These are phyloP conservation scores for Semicossyphus pulcher DNA, from an alignment of 2,113 vertebrate genomes.

Conservation along the genomic window DNA sequence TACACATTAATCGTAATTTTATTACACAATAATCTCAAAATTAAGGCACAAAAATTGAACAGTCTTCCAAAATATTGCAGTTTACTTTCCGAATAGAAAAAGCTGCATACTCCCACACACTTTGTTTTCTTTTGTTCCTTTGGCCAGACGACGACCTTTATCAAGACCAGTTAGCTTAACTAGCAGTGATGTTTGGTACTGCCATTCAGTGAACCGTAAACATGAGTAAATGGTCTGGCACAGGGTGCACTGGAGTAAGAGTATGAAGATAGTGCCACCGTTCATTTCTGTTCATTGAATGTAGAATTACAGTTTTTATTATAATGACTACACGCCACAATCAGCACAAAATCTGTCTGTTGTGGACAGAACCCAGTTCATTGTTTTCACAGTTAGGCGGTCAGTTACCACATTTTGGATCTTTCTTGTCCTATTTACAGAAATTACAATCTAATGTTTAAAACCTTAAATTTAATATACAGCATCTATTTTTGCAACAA, in stretches of 20 bases:
- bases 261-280: neutral
- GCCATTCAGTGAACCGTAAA: neutral
- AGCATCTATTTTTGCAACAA: too few species aligned
- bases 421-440: too few species aligned
- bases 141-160: conserved; percentile 3
- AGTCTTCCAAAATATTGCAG: neutral
- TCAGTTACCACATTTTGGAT: too few species aligned
- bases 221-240: neutral
- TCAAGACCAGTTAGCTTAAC: neutral
- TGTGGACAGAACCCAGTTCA: too few species aligned
- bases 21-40: neutral
- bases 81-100: neutral
- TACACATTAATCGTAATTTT: too few species aligned
- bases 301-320: too few species aligned
- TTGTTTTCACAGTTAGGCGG: too few species aligned
- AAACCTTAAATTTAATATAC: too few species aligned
- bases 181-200: neutral
- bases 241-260: neutral
- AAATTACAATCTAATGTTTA: too few species aligned
- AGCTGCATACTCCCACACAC: neutral
- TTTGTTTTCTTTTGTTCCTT: neutral
- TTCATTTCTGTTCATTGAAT: neutral
- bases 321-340: too few species aligned
- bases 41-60: neutral
- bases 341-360: too few species aligned